phyloP scores from a whole-genome alignment of 1,140 invertebrate species.

The Manduca sexta region DNA sequence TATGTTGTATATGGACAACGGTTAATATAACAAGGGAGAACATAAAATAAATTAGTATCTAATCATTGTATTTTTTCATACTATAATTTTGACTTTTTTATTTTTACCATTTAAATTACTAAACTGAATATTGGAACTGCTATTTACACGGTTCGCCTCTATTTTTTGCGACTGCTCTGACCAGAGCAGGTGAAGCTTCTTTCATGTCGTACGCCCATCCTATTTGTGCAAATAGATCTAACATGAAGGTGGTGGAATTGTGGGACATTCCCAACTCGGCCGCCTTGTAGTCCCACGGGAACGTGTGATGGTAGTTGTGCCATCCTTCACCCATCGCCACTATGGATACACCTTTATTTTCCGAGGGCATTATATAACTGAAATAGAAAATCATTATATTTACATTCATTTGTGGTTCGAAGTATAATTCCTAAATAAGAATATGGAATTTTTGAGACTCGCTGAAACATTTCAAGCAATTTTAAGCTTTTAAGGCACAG shows the following conservation, averaged over 20 bases:
- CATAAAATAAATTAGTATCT: too few species aligned
- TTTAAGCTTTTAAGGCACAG: too few species aligned
- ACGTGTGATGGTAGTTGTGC: constrained; percentile 95
- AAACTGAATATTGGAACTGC: too few species aligned
- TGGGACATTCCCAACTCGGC: constrained; percentile 76
- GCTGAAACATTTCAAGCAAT: too few species aligned
- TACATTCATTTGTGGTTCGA: too few species aligned
- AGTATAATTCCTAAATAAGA: too few species aligned
- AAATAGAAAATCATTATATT: constrained; percentile 16
- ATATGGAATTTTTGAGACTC: too few species aligned
- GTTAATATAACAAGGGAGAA: too few species aligned
- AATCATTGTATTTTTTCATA: too few species aligned
- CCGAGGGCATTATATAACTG: constrained; percentile 78
- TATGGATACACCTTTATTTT: constrained; percentile 77
- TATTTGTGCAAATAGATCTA: constrained; percentile 80
- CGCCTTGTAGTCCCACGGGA: constrained; percentile 90
- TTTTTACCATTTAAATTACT: too few species aligned
- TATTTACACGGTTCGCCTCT: constrained; percentile 21
- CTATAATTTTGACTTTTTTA: too few species aligned
- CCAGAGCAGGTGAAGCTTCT: constrained; percentile 73
- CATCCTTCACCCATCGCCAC: constrained; percentile 80
- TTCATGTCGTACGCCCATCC: constrained; percentile 89
- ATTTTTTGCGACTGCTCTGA: constrained; percentile 69
- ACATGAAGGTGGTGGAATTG: constrained; percentile 77
- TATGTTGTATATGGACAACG: too few species aligned